These are phyloP conservation scores for Dioctria rufipes DNA, from an alignment of 2,888 invertebrate species.

Conservation along the genomic window DNA sequence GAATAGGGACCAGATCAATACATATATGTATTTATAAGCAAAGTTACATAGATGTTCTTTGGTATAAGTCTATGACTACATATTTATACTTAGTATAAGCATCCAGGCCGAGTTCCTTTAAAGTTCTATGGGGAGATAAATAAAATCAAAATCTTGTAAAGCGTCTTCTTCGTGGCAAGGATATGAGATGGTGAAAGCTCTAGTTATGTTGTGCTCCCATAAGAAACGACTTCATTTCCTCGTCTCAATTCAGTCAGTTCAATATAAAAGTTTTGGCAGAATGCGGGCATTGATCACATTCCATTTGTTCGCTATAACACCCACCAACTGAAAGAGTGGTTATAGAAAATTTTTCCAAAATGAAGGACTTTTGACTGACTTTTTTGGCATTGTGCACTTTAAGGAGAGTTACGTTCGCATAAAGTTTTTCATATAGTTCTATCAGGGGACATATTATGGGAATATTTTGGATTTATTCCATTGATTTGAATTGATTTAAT, in stretches of 20 bases:
- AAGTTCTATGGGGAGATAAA: conserved; percentile 27
- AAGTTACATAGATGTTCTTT: too few relatives aligned
- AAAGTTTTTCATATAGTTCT: too few relatives aligned
- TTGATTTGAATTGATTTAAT: too few relatives aligned
- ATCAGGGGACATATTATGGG: too few relatives aligned
- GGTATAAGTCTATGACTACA: too few relatives aligned
- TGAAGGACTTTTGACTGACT: too few relatives aligned
- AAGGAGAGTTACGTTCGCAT: too few relatives aligned
- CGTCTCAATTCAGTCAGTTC: conserved; percentile 4
- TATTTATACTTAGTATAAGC: too few relatives aligned
- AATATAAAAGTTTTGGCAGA: conserved; percentile 41
- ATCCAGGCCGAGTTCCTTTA: background rate
- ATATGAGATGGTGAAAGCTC: conserved; percentile 43
- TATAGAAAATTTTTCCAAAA: background rate
- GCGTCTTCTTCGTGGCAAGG: background rate
- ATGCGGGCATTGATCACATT: conserved; percentile 46
- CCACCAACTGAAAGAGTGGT: background rate
- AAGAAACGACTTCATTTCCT: conserved; percentile 47
- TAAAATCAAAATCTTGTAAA: conserved; percentile 36
- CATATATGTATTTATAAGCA: too few relatives aligned
- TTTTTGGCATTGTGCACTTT: too few relatives aligned
- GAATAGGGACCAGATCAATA: background rate
- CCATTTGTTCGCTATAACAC: conserved; percentile 4
- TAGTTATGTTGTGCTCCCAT: background rate
- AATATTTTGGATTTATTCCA: too few relatives aligned